phyloP scores from a whole-genome alignment of 2,888 invertebrate genomes.

The Ametastegia equiseti region DNA sequence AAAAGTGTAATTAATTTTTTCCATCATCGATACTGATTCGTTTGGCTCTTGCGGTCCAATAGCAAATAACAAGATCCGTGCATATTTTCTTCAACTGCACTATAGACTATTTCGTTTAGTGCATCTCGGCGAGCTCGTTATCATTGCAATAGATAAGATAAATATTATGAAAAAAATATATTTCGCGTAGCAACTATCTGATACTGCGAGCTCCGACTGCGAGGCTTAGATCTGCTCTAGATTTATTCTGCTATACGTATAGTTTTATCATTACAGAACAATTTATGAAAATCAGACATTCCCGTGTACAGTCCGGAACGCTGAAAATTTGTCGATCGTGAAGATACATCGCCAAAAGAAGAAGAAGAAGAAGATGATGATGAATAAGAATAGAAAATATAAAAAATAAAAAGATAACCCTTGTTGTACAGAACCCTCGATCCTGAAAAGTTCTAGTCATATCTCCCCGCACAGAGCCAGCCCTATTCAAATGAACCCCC shows the following conservation, averaged over 20 bases:
- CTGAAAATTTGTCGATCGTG: neutral
- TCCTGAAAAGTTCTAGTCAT: constrained; percentile 45
- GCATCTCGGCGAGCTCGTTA: constrained; percentile 36
- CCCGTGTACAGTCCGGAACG: neutral
- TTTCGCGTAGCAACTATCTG: constrained; percentile 43
- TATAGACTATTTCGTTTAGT: neutral
- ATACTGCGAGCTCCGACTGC: neutral
- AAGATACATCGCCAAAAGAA: no score
- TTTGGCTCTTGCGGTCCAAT: neutral
- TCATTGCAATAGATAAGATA: constrained; percentile 42
- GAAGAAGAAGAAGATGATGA: neutral
- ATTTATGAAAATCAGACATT: no score
- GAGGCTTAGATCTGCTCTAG: constrained; percentile 34
- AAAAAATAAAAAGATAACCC: constrained; percentile 12
- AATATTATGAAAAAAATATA: constrained; percentile 21
- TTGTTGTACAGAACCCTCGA: constrained; percentile 33
- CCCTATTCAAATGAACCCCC: constrained; percentile 75
- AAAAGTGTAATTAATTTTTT: neutral
- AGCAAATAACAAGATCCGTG: neutral
- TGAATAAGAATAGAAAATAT: no score
- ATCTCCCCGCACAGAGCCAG: constrained; percentile 39
- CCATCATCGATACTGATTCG: neutral
- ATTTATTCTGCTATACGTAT: no score
- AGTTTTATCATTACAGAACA: constrained; percentile 16
- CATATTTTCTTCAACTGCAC: constrained; percentile 10